A percentile compares a stretch with the other conserved stretches of the same genome.
Evolutionary conservation across 2,113 vertebrate species (phyloP).

Genomic region (Platysteira castanea): DNA sequence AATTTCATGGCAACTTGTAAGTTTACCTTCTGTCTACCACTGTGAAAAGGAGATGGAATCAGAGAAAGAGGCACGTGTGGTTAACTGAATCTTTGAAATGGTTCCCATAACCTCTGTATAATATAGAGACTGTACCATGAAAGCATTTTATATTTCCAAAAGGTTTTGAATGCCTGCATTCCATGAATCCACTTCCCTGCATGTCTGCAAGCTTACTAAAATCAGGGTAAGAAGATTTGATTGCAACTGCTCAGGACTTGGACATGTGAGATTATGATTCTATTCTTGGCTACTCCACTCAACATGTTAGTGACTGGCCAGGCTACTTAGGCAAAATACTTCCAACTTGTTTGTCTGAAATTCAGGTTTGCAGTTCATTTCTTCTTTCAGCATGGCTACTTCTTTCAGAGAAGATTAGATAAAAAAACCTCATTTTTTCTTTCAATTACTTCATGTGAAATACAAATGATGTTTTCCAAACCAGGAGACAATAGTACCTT

Average conservation of each 20-base stretch:
- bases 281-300: conserved; percentile 8
- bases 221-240: conserved; percentile 45
- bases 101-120: neutral
- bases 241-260: neutral
- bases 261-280: conserved; percentile 37
- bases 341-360: neutral
- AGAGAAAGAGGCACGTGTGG: neutral
- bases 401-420: neutral
- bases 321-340: neutral
- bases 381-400: neutral
- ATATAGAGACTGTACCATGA: neutral
- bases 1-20: neutral
- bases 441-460: neutral
- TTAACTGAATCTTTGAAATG: neutral
- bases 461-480: neutral
- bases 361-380: neutral
- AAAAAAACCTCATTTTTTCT: neutral
- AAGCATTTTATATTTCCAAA: neutral
- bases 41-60: neutral
- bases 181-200: neutral
- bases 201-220: conserved; percentile 13
- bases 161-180: neutral
- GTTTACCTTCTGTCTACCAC: neutral
- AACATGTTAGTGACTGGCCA: neutral
- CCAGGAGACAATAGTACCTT: neutral